Evolutionary conservation across 2,888 invertebrate species (phyloP).

Genomic region (Acanthococcus lagerstroemiae): DNA sequence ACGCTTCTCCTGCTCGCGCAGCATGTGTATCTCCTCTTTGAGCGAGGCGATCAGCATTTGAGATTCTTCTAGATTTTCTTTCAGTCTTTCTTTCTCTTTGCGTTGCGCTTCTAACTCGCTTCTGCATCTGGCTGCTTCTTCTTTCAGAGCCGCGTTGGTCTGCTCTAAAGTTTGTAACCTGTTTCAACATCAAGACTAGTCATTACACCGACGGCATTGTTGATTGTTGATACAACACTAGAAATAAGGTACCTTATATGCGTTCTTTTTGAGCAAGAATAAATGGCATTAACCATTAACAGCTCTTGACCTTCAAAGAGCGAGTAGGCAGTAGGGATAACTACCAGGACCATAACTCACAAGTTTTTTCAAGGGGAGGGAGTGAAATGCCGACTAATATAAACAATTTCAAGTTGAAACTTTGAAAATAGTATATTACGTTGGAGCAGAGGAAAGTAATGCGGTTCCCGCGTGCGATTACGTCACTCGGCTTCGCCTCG

Average conservation of each 20-base stretch:
- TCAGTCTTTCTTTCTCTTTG: conserved; percentile 43
- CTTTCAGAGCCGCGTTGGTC: conserved; percentile 54
- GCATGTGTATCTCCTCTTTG: conserved; percentile 45
- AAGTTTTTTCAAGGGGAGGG: too few species aligned
- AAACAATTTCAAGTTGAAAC: too few species aligned
- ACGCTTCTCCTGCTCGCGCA: conserved; percentile 45
- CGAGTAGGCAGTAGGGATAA: too few species aligned
- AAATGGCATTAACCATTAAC: not conserved
- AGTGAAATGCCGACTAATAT: too few species aligned
- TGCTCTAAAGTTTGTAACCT: conserved; percentile 58
- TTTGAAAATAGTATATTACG: too few species aligned
- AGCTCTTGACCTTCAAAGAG: not conserved
- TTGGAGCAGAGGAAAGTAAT: too few species aligned
- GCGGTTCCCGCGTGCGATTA: too few species aligned
- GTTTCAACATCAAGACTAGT: too few species aligned
- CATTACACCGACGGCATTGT: too few species aligned
- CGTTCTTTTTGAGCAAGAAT: not conserved
- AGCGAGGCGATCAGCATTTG: conserved; percentile 42
- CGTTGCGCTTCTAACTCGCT: conserved; percentile 54
- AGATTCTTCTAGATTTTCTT: conserved; percentile 52
- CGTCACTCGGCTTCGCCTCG: too few species aligned
- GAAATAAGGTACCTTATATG: not conserved
- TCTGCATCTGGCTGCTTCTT: conserved; percentile 56
- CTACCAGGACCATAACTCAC: too few species aligned
- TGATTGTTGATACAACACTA: not conserved